phyloP scores from a whole-genome alignment of 2,113 vertebrate genomes.

The Sphaerodactylus townsendi region DNA sequence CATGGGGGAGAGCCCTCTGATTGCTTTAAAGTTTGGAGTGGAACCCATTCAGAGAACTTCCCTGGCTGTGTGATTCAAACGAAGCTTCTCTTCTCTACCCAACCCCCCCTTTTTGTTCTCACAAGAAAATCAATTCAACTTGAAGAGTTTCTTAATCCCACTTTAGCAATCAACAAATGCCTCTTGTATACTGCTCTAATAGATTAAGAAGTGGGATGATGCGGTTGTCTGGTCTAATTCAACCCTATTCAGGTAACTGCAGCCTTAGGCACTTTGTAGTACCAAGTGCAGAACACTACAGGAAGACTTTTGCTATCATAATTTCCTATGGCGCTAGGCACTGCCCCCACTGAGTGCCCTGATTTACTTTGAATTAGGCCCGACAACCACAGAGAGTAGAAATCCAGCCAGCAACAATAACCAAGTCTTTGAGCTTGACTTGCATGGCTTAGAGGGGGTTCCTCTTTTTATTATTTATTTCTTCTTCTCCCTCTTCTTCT shows the following conservation, averaged over 20 bases:
- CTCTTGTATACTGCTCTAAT: conserved; percentile 97
- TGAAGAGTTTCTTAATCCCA: conserved; percentile 99
- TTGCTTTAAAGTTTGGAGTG: conserved; percentile 91
- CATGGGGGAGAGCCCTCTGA: conserved; percentile 71
- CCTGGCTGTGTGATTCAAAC: conserved; percentile 92
- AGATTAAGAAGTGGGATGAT: conserved; percentile 97
- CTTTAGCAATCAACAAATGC: conserved; percentile 99
- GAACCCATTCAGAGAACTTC: conserved; percentile 92
- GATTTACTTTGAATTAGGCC: conserved; percentile 98
- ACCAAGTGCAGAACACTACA: conserved; percentile 91
- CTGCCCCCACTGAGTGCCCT: conserved; percentile 86
- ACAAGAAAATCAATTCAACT: conserved; percentile 98
- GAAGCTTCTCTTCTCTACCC: conserved; percentile 74
- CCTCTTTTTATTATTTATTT: background rate
- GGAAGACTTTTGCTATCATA: conserved; percentile 99
- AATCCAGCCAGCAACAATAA: conserved; percentile 96
- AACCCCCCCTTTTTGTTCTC: conserved; percentile 87
- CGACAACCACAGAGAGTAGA: conserved; percentile 97
- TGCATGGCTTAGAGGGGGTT: conserved; percentile 74
- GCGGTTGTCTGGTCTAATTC: conserved; percentile 99
- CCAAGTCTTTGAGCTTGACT: conserved; percentile 92
- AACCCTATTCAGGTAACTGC: conserved; percentile 95
- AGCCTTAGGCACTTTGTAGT: conserved; percentile 93
- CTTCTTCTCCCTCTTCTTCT: background rate
- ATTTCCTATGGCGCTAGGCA: conserved; percentile 95